Base-by-base conservation (phyloP, 92 coral and sea anemone genomes). In the Zoanthus gigantus region DNA sequence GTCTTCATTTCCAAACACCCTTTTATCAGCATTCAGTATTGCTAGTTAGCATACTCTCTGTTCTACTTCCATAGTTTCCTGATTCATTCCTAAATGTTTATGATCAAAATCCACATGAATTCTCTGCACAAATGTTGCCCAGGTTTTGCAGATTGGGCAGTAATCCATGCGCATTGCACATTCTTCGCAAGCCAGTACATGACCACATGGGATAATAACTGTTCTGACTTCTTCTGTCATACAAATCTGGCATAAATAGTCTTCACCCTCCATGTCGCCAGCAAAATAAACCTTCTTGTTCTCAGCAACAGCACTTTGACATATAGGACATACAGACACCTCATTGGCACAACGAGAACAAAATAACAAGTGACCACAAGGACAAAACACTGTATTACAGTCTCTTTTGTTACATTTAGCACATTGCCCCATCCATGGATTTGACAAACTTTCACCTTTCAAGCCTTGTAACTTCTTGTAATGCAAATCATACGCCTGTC, bases 161-260 rank as follows among this genome's bases (percentile, higher is more conserved):
- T 93, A 91, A 69, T 92, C 93, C 71, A 97, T 96, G 67, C 93
- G 94, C 30, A 82, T 76, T 34, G 99, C 94, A 91, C 99, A 97
- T 0, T 89, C 93, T 31, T 92, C 96, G 72, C 99, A 97, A 61
- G 97, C 93, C 75, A 93, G 92, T 15, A 91, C 93, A 81, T 97
- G 99, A 13, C 99, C 99, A 89, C 99, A 97, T 5, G 99, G 99
- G 42, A 95, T 93, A 77, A 97, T 95, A 47, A 92, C 98, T 17
- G 99, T 97, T 89, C 93, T 92, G 78, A 97, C 91, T 79, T 94
- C 94, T 77, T 95, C 93, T 88, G 93, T 98, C 99, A 97, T 97
- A 68, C 99, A 97, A 31, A 97, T 97, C 66, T 95, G 99, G 83
- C 99, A 97, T 47, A 94, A 83, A 87, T 91, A 93, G 71, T 95